These are phyloP conservation scores for Xiphorhynchus elegans DNA, from an alignment of 2,113 vertebrate genomes.

Conservation along the genomic window DNA sequence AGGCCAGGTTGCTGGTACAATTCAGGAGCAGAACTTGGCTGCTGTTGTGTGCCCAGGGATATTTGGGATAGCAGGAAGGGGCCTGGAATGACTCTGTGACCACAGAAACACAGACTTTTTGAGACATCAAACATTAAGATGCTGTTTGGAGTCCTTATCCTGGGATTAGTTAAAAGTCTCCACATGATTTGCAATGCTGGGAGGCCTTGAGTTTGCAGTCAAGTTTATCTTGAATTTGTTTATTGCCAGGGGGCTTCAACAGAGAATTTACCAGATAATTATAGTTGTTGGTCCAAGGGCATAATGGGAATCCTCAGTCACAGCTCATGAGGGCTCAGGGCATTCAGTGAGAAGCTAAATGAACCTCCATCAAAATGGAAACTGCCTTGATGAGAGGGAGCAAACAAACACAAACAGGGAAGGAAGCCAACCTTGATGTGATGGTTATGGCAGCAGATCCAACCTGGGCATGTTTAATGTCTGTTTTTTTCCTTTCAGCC, in stretches of 20 bases:
- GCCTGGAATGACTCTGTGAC: neutral
- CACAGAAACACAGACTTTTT: neutral
- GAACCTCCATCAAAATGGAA: neutral
- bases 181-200: neutral
- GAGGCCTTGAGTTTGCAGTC: neutral
- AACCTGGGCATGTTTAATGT: accelerated
- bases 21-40: neutral
- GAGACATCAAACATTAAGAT: neutral
- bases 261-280: neutral
- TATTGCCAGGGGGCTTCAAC: neutral
- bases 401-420: neutral
- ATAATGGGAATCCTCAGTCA: neutral
- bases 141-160: neutral
- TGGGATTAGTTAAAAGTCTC: neutral
- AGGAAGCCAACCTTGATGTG: neutral
- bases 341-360: neutral
- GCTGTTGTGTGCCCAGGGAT: neutral
- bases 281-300: neutral
- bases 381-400: neutral
- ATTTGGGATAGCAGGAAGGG: neutral
- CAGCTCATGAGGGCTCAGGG: neutral
- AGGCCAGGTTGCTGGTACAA: neutral
- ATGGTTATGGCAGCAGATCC: neutral
- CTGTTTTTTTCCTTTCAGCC: neutral
- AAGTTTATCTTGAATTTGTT: neutral